These are phyloP conservation scores for Tapirus terrestris DNA, from an alignment of 2,113 vertebrate genomes.

Conservation along the genomic window DNA sequence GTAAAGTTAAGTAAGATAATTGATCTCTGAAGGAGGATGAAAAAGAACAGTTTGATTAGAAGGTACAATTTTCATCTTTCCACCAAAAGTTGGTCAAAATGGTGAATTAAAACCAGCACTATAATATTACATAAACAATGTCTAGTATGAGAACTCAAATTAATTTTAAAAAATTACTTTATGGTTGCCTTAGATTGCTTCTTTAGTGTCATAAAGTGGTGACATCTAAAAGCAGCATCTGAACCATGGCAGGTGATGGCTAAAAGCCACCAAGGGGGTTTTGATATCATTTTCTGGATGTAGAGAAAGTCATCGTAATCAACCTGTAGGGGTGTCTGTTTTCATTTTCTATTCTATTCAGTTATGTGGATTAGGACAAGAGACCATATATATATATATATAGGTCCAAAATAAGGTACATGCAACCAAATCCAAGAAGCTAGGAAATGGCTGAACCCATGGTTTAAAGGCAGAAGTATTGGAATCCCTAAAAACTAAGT, in stretches of 20 bases:
- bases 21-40: slow-evolving; percentile 84
- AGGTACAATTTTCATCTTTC: slow-evolving; percentile 82
- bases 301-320: not conserved
- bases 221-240: not conserved
- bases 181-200: not conserved
- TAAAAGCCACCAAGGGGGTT: not conserved
- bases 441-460: not conserved
- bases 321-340: not conserved
- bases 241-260: not conserved
- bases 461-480: not conserved
- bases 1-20: slow-evolving; percentile 90
- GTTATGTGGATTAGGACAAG: not conserved
- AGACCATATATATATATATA: not conserved
- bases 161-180: not conserved
- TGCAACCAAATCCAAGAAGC: not conserved
- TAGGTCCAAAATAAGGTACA: not conserved
- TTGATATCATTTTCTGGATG: not conserved
- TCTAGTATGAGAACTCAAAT: slow-evolving; percentile 41
- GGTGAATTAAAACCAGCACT: slow-evolving; percentile 5
- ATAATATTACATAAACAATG: not conserved
- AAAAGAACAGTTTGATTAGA: slow-evolving; percentile 87
- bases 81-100: slow-evolving; percentile 55
- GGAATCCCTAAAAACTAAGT: not conserved
- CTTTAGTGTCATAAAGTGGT: not conserved
- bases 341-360: not conserved